Conservation (phyloP, 2,113 vertebrate species). For the Prionailurus viverrinus region DNA sequence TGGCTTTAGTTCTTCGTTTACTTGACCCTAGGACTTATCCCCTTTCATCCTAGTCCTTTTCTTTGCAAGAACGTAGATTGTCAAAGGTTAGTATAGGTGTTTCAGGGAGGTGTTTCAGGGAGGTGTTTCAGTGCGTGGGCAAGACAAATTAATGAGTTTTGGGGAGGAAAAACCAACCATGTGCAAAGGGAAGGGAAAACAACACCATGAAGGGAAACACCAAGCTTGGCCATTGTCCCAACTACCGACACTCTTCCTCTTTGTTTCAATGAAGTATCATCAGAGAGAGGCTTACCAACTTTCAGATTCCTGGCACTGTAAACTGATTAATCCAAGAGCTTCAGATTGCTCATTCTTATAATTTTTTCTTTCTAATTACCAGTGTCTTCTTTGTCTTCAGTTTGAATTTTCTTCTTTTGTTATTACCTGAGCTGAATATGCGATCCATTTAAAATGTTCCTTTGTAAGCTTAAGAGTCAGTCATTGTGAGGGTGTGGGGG, state of each 20-base stretch:
- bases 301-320: conserved; percentile 27
- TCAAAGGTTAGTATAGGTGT: not conserved
- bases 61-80: not conserved
- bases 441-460: conserved; percentile 32
- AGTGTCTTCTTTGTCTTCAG: conserved; percentile 9
- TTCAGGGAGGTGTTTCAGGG: not conserved
- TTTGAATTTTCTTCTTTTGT: conserved; percentile 51
- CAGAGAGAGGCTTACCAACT: not conserved
- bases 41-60: not conserved
- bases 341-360: not conserved
- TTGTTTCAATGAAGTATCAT: not conserved
- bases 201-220: not conserved
- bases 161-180: not conserved
- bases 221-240: not conserved
- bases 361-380: conserved; percentile 41
- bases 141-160: not conserved
- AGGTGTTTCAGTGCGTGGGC: not conserved
- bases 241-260: not conserved
- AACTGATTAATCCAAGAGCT: not conserved
- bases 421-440: conserved; percentile 22
- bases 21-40: no score
- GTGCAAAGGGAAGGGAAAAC: not conserved
- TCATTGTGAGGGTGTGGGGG: not conserved
- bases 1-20: not conserved
- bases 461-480: conserved; percentile 42